Base-by-base conservation (phyloP, 2,888 invertebrate species). In the Chymomyza amoena region DNA sequence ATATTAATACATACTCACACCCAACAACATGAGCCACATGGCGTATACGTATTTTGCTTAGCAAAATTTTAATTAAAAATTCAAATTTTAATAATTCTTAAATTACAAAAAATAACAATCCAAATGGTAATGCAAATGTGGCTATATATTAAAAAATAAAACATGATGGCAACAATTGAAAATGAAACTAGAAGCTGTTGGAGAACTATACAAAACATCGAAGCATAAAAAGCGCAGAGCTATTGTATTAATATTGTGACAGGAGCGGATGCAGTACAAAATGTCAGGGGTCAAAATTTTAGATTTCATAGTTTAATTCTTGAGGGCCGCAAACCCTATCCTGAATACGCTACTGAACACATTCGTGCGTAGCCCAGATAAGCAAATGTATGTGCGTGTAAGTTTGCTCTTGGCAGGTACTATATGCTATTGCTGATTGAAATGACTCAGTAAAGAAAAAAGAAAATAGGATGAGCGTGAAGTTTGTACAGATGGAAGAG, bases 101-200 rank as follows among this genome's bases (percentile, higher is more conserved):
- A 65, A 68, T 72, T 68, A 64, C 63, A 68, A 68, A 69, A 72
- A 2, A 6, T 36, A 61, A 32, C 68, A 67, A 77, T 78, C 69
- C 78, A 79, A 78, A 74, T 74, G 70, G 32, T 66, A 67, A 78
- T 79, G 70, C 78, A 79, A 78, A 74, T 73, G 72, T 71, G 73
- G 75, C 77, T 3, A 1, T 25, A 25, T 81, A 78, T 74, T 73
- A 72, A 79, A 54, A 54, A 16, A 32, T 3, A 32, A 32, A 32
- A 32, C 9, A 32, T 9, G n/a, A 51, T 25, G 18, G 25, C 6
- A 28, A 39, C 7, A 15, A 36, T 9, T 39, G 32, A 32, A 25
- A 32, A 32, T 32, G 9, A 6, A 9, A 32, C 6, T 32, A 25
- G 4, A 25, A 25, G 25, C 32, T 32, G 32, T 32, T 9, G 6